Evolutionary conservation across 2,888 invertebrate genomes (phyloP).

Genomic region (Sialis fuliginosa): DNA sequence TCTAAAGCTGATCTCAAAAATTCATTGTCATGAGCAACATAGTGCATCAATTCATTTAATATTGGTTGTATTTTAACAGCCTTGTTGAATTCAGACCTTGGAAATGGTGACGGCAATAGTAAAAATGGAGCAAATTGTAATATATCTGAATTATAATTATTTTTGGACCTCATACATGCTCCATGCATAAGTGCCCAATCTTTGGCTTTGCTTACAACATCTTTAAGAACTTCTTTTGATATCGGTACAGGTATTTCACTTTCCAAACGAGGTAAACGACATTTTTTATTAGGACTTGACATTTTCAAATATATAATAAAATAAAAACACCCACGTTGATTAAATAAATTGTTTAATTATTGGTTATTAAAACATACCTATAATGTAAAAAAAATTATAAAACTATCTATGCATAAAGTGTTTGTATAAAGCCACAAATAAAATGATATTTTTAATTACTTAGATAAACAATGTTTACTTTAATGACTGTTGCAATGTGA

Average conservation of each 20-base stretch:
- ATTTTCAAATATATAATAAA: slow-evolving; percentile 2
- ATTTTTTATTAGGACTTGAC: slow-evolving; percentile 9
- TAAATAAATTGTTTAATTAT: background rate
- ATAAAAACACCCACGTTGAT: slow-evolving; percentile 3
- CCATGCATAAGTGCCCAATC: slow-evolving; percentile 79
- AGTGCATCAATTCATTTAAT: slow-evolving; percentile 67
- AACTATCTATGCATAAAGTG: no score
- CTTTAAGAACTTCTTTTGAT: slow-evolving; percentile 38
- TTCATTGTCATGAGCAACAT: slow-evolving; percentile 64
- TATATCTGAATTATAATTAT: slow-evolving; percentile 44
- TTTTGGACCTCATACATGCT: slow-evolving; percentile 56
- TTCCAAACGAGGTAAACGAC: slow-evolving; percentile 22
- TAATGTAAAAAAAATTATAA: no score
- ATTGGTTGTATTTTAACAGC: slow-evolving; percentile 55
- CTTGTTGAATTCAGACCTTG: slow-evolving; percentile 53
- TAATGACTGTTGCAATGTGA: no score
- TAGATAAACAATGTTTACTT: no score
- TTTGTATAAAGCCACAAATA: no score
- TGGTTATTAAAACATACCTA: no score
- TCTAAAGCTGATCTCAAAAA: slow-evolving; percentile 55
- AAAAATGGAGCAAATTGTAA: slow-evolving; percentile 66
- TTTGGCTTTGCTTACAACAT: slow-evolving; percentile 53
- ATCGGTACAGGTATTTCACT: slow-evolving; percentile 50
- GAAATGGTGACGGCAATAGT: slow-evolving; percentile 62
- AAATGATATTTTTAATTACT: no score